Evolutionary conservation across 2,888 invertebrate species (phyloP), one percentile per base, ranked within the genome.

Genomic region (Paralinhomoeus sp.): DNA sequence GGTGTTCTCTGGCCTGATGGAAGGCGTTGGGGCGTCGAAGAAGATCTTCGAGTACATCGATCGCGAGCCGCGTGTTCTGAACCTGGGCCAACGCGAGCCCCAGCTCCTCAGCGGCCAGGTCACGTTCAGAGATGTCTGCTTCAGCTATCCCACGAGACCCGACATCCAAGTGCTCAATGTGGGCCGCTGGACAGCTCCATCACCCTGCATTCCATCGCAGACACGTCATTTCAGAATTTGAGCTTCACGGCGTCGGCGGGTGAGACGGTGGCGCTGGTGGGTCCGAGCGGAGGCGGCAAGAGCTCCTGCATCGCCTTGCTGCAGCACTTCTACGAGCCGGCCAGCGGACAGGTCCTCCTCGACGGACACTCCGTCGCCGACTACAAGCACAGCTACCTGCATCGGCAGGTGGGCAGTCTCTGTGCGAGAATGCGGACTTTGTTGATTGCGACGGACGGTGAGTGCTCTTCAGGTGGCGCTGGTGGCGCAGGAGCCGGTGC

Each of bases 121-220:
- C 0, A 70, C 72, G 34, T 77, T 78, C 51, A 68, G 73, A 43
- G 66, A 73, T 24, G 73, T 83, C 0, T 80, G 63, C 68, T 84
- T 84, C 66, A 72, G 75, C 37, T 85, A 85, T 64, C 83, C 84
- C 1, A 77, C 78, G 0, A 72, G 84, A 18, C 72, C 73, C 31
- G 77, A 78, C 49, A 72, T 73, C 43, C 69, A 73, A 43, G 78
- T 85, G 5, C 66, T 87, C 17, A 73, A 75, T 46, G 76, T 62
- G 45, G 34, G 21, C 17, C n/a, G 37, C 33, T 18, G 3, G 23
- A 35, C 15, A 18, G 5, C 18, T 20, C 27, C n/a, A n/a, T n/a
- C n/a, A n/a, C n/a, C n/a, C n/a, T n/a, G n/a, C n/a, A n/a, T n/a
- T n/a, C 27, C 27, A 27, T 5, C 12, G 7, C 27, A 27, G 27